Evolutionary conservation across 2,113 vertebrate genomes (phyloP), one percentile per base, ranked within the genome.

Genomic region (Oncorhynchus gorbuscha): DNA sequence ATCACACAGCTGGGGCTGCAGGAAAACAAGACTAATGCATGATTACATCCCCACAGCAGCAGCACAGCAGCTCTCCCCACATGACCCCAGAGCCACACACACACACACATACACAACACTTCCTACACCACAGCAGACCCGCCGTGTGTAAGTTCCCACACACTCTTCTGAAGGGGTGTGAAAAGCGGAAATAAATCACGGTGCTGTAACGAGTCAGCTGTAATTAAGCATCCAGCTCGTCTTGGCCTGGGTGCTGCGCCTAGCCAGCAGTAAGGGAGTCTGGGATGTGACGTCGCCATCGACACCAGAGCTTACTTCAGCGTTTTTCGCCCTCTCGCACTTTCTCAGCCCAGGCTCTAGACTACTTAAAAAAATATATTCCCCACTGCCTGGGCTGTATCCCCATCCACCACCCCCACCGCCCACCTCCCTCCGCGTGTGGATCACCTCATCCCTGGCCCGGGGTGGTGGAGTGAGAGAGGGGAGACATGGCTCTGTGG

Each of bases 381-480:
- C 76, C 79, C 78, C 78, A 73, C 80, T 71, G 39, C 74, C 77
- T 75, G 14, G 3, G 16, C 74, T 55, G 4, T 22, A 39, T 65
- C 59, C 18, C 9, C 28, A 30, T 11, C 64, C 22, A 14, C 18
- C 72, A n/a, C 55, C 49, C 55, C 32, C 12, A 18, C 35, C 0
- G 45, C 28, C 22, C 69, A 77, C 72, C 65, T 71, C 26, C 61
- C 69, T 30, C 32, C 62, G 51, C 7, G 73, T 85, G 83, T 84
- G 83, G 79, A 84, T 87, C 83, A 90, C 85, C 79, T 86, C 87
- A 86, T 88, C 81, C 82, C 79, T 85, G 75, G 76, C 72, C 81
- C 51, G 72, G 68, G 55, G 64, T 69, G 69, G 73, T 77, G 77
- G 81, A 87, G 51, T 77, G 71, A 80, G 76, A 84, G 68, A 45